These are phyloP conservation scores for Thunnus albacares DNA, from an alignment of 2,797 vertebrate species.

Conservation along the genomic window DNA sequence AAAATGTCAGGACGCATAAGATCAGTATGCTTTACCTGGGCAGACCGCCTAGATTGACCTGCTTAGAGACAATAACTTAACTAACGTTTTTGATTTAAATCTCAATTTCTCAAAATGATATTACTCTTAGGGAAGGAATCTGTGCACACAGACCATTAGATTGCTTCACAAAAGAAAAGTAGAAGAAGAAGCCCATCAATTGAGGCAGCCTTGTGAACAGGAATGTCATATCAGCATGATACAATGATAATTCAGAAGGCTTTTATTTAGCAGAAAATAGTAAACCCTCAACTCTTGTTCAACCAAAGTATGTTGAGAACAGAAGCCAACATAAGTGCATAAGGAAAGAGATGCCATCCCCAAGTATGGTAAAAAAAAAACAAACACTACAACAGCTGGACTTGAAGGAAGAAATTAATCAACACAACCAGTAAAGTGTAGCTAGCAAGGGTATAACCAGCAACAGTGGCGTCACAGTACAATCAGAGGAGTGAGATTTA, in stretches of 20 bases:
- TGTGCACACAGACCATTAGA: background rate
- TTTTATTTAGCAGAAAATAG: background rate
- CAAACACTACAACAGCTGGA: background rate
- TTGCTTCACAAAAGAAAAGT: background rate
- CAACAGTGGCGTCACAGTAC: background rate
- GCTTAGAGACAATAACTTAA: too few species aligned
- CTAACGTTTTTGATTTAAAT: background rate
- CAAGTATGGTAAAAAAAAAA: background rate
- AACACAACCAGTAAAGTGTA: background rate
- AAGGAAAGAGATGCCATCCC: conserved; percentile 4
- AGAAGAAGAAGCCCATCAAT: background rate
- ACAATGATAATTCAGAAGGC: background rate
- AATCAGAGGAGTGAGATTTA: conserved; percentile 11
- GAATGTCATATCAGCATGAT: background rate
- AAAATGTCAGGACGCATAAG: too few species aligned
- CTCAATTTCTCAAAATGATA: background rate
- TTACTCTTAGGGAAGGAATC: background rate
- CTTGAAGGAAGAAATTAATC: conserved; percentile 6
- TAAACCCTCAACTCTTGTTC: background rate
- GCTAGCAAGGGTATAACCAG: background rate
- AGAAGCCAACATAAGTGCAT: background rate
- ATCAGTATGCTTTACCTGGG: too few species aligned
- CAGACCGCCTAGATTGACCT: too few species aligned
- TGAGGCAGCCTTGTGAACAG: background rate
- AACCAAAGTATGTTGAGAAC: background rate